Percentiles rank a stretch among this genome's conserved stretches.
Conservation (phyloP, 2,113 vertebrate species). For the Callipepla squamata region DNA sequence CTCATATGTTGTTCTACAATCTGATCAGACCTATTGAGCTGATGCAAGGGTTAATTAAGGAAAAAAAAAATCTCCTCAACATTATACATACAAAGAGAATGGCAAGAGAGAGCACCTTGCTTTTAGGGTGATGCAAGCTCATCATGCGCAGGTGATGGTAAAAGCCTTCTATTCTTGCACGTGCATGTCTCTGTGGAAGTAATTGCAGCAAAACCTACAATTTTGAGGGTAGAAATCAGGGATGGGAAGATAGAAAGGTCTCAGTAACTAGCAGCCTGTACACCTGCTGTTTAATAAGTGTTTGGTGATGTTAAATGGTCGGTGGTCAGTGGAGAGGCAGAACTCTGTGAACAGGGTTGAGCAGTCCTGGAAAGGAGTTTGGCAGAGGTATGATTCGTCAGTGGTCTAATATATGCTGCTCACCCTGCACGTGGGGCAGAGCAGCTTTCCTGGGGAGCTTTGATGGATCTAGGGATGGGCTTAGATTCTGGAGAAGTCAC, state of each 20-base stretch:
- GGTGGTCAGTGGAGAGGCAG: not conserved
- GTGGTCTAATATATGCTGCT: not conserved
- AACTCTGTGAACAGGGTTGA: not conserved
- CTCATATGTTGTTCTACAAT: slow-evolving; percentile 52
- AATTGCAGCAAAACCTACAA: not conserved
- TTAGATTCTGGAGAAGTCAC: not conserved
- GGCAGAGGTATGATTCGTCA: not conserved
- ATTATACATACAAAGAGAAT: not conserved
- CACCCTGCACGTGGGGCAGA: not conserved
- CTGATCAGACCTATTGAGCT: slow-evolving; percentile 47
- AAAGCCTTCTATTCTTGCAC: not conserved
- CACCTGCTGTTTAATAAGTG: not conserved
- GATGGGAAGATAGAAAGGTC: not conserved
- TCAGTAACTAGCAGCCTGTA: slow-evolving; percentile 14
- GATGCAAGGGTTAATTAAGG: slow-evolving; percentile 61
- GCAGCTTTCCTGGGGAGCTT: not conserved
- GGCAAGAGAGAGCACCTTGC: not conserved
- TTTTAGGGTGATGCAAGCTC: not conserved
- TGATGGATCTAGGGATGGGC: not conserved
- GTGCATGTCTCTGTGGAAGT: not conserved
- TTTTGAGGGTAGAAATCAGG: not conserved
- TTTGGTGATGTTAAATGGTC: not conserved
- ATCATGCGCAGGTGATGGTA: fast-evolving
- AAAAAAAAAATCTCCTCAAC: not conserved
- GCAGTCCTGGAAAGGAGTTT: not conserved